Base-by-base conservation (phyloP, 2,888 invertebrate genomes). In the Drosophila gaucha region DNA sequence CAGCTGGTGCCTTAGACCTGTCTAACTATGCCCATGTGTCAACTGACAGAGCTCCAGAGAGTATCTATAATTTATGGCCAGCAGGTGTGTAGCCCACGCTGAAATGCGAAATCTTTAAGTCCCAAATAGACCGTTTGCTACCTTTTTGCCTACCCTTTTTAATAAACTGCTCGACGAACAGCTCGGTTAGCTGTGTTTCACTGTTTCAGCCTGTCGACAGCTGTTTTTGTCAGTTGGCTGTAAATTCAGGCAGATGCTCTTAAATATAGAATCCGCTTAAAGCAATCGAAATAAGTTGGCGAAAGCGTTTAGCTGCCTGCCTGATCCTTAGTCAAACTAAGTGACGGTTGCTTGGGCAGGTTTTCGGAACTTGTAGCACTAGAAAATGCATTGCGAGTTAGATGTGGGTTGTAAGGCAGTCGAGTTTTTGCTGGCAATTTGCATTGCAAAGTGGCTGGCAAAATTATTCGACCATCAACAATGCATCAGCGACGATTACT, bases 401-500 rank as follows among this genome's bases (percentile, higher is more conserved):
- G 9, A 30, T 33, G 54, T 16, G 20, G 38, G 31, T 24, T 43
- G 28, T 20, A 44, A 49, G 30, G 46, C 28, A n/a, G 41, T 30
- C 22, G 31, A 20, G 30, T 6, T 33, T 51, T 20, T 36, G 55
- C n/a, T 51, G 85, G 70, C 55, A 60, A 82, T 82, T 82, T 83
- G 82, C 82, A 82, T 80, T 85, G 85, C 78, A 74, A 85, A 80
- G 85, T 66, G 67, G 60, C 60, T 78, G 68, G 71, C 72, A 73
- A 82, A 83, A 78, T 83, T 83, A 75, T 86, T 88, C 86, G 80
- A 75, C 88, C 88, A 83, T 83, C 82, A 83, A 80, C 78, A 80
- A 87, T 60, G 78, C 82, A 82, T 82, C 82, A 78, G 71, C 47
- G 68, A 71, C 60, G 64, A 75, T 66, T 69, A 65, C 63, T 72